Evolutionary conservation across 2,888 invertebrate genomes (phyloP), one percentile per base, ranked within the genome.

Genomic region (Eudemis profundana): DNA sequence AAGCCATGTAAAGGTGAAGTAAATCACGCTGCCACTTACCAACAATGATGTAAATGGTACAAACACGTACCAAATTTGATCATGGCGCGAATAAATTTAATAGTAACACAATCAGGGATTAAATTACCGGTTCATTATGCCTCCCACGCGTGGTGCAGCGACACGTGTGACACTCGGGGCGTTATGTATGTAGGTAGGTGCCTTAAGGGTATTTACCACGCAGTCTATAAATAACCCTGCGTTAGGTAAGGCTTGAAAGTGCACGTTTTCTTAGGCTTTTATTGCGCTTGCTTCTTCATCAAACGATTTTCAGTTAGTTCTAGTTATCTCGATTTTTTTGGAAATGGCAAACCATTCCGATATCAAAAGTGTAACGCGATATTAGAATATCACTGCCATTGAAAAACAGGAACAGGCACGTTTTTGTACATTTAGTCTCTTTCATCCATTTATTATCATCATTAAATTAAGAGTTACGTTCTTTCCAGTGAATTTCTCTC

Each of bases 31-130:
- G 76, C 76, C 78, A 77, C 77, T 70, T 56, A 73, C 74, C 77
- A 80, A 83, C 84, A 86, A 82, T 86, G 77, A 83, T 81, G 83
- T 83, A 87, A 88, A 89, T 86, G 87, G 82, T 84, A 84, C 85
- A 86, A 85, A 85, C 85, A 84, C 84, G 84, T 81, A 83, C 89
- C 89, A 87, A 91, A 90, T 90, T 90, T 89, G 89, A 90, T 87
- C 86, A 87, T 86, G 85, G 80, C 72, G 85, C 85, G 84, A 89
- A 90, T 90, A 91, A 90, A 89, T 90, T 90, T 87, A 88, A 89
- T 88, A 84, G 80, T 83, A 84, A 90, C 86, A 91, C 90, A 92
- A 92, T 90, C 89, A 90, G 83, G 90, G 90, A 86, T 88, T 89
- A 89, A 91, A 91, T 91, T 88, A 91, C 87, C 82, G 89, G 79